Evolutionary conservation across 2,888 invertebrate genomes (phyloP), one percentile per base, ranked within the genome.

Genomic region (Lottia gigantea): DNA sequence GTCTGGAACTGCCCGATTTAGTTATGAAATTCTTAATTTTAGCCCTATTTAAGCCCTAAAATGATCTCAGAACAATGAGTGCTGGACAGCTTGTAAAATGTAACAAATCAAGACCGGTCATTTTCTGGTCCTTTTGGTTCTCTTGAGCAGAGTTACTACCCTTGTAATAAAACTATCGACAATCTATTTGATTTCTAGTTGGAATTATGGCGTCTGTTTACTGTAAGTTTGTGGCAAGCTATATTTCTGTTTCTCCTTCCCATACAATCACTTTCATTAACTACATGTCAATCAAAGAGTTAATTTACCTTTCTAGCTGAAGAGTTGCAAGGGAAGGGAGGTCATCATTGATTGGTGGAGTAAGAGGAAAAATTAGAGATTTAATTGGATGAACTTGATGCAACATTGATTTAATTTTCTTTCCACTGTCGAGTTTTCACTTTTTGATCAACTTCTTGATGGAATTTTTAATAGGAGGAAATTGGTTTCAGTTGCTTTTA

Each of bases 361-460:
- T 55, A 55, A 55, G 55, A 55, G 55, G 55, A 55, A 23, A 23
- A 55, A 55, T 55, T 55, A 55, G 19, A 55, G 23, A 23, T 19
- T 55, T 55, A 55, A 55, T 55, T 55, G 55, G 19, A 19, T 23
- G 55, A 55, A 55, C 19, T 55, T 55, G 55, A 55, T 55, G 55
- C 55, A 55, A 55, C 55, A 55, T 55, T 55, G 55, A 55, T 55
- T 55, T 55, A 14, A 55, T 55, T 55, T 55, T 55, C 55, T 23
- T 55, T 55, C 14, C 23, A 55, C 19, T 19, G 23, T 55, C 12
- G 55, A 55, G 23, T 19, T 23, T 55, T 55, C 23, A 19, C 19
- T 55, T 55, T 55, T 23, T 23, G 19, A 23, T 23, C 55, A 23
- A 23, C 23, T 55, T 55, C 55, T 55, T 55, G 55, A 55, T 55